A percentile compares a stretch with the other conserved stretches of the same genome.
Conservation (phyloP, 1,140 invertebrate species). For the Drosophila bifasciata region DNA sequence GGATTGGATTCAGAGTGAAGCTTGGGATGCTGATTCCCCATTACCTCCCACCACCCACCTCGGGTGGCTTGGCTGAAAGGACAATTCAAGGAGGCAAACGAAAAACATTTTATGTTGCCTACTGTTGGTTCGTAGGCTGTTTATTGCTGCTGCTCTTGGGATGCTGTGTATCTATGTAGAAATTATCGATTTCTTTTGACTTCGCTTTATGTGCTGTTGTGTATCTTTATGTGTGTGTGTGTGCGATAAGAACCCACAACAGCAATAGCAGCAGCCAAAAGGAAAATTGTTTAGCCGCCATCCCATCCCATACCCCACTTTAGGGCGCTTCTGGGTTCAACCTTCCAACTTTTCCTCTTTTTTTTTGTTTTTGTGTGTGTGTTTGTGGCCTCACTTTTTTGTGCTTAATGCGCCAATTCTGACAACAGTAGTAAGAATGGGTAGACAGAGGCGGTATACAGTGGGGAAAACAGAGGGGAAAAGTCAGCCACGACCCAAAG, state of each 20-base stretch:
- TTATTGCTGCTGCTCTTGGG: constrained; percentile 54
- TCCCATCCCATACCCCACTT: constrained; percentile 46
- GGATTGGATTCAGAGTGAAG: constrained; percentile 2
- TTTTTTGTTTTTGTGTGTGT: constrained; percentile 15
- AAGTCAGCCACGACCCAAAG: constrained; percentile 69
- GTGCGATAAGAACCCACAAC: constrained; percentile 60
- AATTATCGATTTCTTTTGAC: constrained; percentile 82
- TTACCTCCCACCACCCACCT: too few species aligned
- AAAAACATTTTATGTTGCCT: constrained; percentile 68
- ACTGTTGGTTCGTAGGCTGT: constrained; percentile 69
- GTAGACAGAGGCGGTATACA: constrained; percentile 1
- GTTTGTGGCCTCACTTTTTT: constrained; percentile 51
- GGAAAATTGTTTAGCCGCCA: constrained; percentile 31
- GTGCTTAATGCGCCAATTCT: constrained; percentile 78
- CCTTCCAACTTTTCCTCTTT: constrained; percentile 6
- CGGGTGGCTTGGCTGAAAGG: constrained; percentile 48
- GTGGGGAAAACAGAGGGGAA: constrained; percentile 23
- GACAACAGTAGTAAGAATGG: constrained; percentile 28
- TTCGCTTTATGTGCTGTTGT: constrained; percentile 59
- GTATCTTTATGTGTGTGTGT: too few species aligned
- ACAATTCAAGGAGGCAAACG: constrained; percentile 76
- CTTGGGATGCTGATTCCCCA: background rate
- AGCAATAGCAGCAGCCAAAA: constrained; percentile 11
- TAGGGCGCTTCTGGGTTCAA: constrained; percentile 59
- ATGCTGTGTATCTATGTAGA: constrained; percentile 66